These are phyloP conservation scores for Stegana nigrithorax DNA, from an alignment of 2,888 invertebrate species.

Conservation along the genomic window DNA sequence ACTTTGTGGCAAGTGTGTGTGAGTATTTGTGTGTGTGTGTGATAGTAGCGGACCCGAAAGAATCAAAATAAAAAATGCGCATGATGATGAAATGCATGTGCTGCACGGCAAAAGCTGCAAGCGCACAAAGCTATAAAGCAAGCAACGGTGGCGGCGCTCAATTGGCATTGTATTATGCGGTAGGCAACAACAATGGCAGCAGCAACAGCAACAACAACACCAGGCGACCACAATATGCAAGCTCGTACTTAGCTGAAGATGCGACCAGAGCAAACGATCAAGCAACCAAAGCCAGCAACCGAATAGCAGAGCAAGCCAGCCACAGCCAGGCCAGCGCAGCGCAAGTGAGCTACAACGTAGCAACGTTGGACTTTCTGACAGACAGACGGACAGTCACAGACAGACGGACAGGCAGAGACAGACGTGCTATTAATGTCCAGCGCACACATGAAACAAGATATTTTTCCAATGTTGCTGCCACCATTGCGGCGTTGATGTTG, in stretches of 20 bases:
- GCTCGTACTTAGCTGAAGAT: background rate
- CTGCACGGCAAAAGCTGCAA: conserved; percentile 35
- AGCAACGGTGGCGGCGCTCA: conserved; percentile 2
- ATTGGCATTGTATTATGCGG: conserved; percentile 9
- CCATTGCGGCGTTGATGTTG: no score
- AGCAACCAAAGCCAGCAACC: background rate
- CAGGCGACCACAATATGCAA: background rate
- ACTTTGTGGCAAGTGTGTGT: background rate
- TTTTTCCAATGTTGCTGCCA: conserved; percentile 46
- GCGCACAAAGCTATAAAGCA: background rate
- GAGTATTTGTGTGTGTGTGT: background rate
- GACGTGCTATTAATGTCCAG: conserved; percentile 59
- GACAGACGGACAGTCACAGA: conserved; percentile 27
- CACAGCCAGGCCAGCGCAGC: conserved; percentile 18
- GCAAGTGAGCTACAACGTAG: conserved; percentile 27
- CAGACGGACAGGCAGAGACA: conserved; percentile 28
- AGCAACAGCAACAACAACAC: background rate
- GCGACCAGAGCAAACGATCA: background rate
- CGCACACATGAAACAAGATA: conserved; percentile 62
- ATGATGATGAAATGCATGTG: conserved; percentile 52
- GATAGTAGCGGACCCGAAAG: no score
- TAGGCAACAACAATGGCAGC: background rate
- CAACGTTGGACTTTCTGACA: background rate
- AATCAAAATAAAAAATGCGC: background rate
- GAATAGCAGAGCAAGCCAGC: conserved; percentile 20